Evolutionary conservation across 2,113 vertebrate genomes (phyloP).

Genomic region (Trogon surrucura): DNA sequence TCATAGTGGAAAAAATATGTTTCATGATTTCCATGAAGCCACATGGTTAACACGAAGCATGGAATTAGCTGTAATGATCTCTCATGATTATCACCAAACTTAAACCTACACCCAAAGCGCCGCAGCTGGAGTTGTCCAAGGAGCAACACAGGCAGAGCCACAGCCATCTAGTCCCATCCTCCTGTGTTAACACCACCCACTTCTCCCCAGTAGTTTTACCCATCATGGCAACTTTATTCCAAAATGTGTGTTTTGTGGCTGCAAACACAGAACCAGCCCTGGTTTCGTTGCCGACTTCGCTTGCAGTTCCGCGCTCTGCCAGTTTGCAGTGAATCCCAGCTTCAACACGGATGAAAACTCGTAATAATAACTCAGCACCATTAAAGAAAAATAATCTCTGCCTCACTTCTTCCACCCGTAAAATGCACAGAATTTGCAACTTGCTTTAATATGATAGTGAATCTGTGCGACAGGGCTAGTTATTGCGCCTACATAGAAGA

Average conservation of each 20-base stretch:
- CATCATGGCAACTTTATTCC: not conserved
- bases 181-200: not conserved
- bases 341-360: not conserved
- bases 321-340: not conserved
- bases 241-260: not conserved
- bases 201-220: not conserved
- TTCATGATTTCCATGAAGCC: not conserved
- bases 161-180: not conserved
- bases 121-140: too few species aligned
- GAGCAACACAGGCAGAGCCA: not conserved
- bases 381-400: not conserved
- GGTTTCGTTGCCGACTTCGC: not conserved
- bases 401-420: not conserved
- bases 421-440: not conserved
- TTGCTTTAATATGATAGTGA: not conserved
- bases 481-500: not conserved
- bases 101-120: not conserved
- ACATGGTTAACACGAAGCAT: rapidly evolving
- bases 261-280: not conserved
- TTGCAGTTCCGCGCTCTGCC: not conserved
- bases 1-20: not conserved
- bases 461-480: not conserved
- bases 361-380: not conserved
- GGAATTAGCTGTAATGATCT: not conserved
- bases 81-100: not conserved